Base-by-base conservation (phyloP, 1,140 invertebrate species). In the Eufriesea mexicana region DNA sequence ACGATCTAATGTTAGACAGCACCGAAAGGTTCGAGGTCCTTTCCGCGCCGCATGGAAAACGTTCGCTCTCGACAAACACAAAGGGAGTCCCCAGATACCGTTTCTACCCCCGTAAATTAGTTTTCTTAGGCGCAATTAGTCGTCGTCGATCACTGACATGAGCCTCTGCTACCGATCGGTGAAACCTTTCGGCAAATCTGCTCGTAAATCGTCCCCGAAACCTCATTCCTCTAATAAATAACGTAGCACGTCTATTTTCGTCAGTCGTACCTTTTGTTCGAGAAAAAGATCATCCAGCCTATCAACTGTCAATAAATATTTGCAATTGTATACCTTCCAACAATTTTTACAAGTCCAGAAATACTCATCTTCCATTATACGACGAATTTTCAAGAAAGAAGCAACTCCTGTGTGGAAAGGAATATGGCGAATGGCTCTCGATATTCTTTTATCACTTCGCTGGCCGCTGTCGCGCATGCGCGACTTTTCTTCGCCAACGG, bases 61-160 rank as follows among this genome's bases (percentile, higher is more conserved):
- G 82, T 84, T 64, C 47, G 35, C n/a, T 47, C 79, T 84, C 55
- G 71, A 82, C 66, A 84, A 84, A 84, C 72, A 84, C 25, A 20
- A n/a, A 67, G 68, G 71, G 78, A 42, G 55, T n/a, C 45, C 14
- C 18, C 54, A 28, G 70, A 72, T 64, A 47, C 23, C 83, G 35
- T 79, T 79, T 64, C 71, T 59, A n/a, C 55, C 66, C 49, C 51
- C 79, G 71, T 84, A 84, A 84, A 84, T 84, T 84, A 84, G 79
- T 84, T 84, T 84, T 84, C 83, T 82, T 75, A 83, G 64, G 51
- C 79, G 79, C 66, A 75, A 84, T 84, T 84, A 84, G 78, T 79
- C 45, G 81, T 49, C 83, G 67, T 71, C 74, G 81, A 71, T 78
- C 64, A 71, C 75, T 7, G 74, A 23, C 47, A 68, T 81, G 82